phyloP scores from a whole-genome alignment of 2,888 invertebrate species.

The Embidobia sp. region DNA sequence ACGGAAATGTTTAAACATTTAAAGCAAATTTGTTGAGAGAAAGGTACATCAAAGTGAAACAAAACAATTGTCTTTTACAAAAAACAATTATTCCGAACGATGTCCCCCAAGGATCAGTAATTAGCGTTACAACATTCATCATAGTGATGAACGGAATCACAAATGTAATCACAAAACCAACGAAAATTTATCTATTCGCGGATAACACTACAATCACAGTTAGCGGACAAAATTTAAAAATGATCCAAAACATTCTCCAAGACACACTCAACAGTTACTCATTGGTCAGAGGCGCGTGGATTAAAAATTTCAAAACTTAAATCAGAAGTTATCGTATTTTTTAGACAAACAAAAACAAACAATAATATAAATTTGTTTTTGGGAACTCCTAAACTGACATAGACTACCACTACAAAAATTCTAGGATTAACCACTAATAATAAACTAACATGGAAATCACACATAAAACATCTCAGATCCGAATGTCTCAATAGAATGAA shows the following conservation, averaged over 20 bases:
- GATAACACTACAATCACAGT: constrained; percentile 29
- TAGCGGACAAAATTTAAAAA: constrained; percentile 7
- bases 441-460: constrained; percentile 41
- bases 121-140: constrained; percentile 45
- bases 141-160: constrained; percentile 30
- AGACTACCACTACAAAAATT: constrained; percentile 31
- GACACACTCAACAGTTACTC: background rate
- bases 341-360: background rate
- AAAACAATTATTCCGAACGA: constrained; percentile 22
- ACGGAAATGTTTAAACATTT: constrained; percentile 28
- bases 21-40: constrained; percentile 29
- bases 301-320: constrained; percentile 37
- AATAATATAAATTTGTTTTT: constrained; percentile 1
- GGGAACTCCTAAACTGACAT: no score
- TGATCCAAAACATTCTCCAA: constrained; percentile 22
- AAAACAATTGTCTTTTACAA: constrained; percentile 29
- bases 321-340: constrained; percentile 10
- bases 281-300: constrained; percentile 1
- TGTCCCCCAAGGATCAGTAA: constrained; percentile 38
- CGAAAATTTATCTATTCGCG: constrained; percentile 15
- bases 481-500: constrained; percentile 51
- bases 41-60: constrained; percentile 56
- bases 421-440: constrained; percentile 53
- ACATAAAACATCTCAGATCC: constrained; percentile 43
- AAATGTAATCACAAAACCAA: constrained; percentile 11